phyloP scores from a whole-genome alignment of 2,888 invertebrate genomes.

The Escarpia spicata region DNA sequence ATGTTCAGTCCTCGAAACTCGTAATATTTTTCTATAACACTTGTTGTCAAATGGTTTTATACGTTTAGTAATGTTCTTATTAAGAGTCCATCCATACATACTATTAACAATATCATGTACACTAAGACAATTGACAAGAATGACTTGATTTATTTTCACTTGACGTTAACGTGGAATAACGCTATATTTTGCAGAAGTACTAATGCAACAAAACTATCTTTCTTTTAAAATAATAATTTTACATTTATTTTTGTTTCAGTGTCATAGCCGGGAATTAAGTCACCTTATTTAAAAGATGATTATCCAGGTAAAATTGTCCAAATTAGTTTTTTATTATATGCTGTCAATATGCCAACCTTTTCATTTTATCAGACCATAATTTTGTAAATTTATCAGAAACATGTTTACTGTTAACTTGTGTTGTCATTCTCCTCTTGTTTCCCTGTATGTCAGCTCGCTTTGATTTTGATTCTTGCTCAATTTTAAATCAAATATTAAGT shows the following conservation, averaged over 20 bases:
- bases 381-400: neutral
- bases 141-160: too few relatives aligned
- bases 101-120: too few relatives aligned
- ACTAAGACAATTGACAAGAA: too few relatives aligned
- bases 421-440: too few relatives aligned
- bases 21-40: too few relatives aligned
- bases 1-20: too few relatives aligned
- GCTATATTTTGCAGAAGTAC: neutral
- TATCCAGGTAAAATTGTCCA: neutral
- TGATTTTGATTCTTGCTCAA: neutral
- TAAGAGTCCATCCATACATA: too few relatives aligned
- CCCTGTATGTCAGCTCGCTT: too few relatives aligned
- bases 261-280: neutral
- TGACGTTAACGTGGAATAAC: neutral
- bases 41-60: too few relatives aligned
- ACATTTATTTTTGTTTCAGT: neutral
- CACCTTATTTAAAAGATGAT: conserved; percentile 4
- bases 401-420: neutral
- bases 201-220: neutral
- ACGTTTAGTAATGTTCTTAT: too few relatives aligned
- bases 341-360: neutral
- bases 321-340: neutral
- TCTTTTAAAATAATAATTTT: neutral
- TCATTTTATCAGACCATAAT: neutral
- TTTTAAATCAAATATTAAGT: neutral